phyloP scores from a whole-genome alignment of 2,797 vertebrate species.

The Spheniscus humboldti region DNA sequence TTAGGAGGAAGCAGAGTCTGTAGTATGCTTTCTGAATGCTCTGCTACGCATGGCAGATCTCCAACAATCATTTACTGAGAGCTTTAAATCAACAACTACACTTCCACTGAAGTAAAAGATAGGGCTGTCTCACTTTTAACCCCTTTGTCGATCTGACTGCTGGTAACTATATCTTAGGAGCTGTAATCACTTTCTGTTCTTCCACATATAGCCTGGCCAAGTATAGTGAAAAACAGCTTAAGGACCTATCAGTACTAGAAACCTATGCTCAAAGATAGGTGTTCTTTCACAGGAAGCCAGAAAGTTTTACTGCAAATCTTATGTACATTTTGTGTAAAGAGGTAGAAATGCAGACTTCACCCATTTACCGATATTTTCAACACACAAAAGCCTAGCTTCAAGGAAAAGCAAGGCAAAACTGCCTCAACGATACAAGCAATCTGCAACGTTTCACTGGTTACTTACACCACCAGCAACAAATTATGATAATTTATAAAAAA shows the following conservation, averaged over 20 bases:
- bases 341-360: neutral
- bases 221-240: neutral
- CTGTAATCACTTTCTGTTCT: neutral
- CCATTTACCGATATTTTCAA: neutral
- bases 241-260: neutral
- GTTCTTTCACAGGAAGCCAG: neutral
- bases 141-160: conserved; percentile 1
- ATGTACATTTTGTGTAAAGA: neutral
- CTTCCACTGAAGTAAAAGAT: conserved; percentile 44
- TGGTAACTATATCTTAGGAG: neutral
- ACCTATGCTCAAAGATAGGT: neutral
- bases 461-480: neutral
- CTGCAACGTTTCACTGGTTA: neutral
- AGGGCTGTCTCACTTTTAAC: conserved; percentile 67
- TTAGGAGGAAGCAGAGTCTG: conserved; percentile 34
- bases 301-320: neutral
- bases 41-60: conserved; percentile 56
- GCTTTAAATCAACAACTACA: conserved; percentile 64
- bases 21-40: conserved; percentile 9
- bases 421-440: neutral
- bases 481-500: neutral
- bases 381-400: neutral
- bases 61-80: conserved; percentile 77
- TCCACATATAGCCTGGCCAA: neutral
- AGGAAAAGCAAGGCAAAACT: neutral